Conservation (phyloP, 1,140 invertebrate genomes). For the Megalopta genalis region DNA sequence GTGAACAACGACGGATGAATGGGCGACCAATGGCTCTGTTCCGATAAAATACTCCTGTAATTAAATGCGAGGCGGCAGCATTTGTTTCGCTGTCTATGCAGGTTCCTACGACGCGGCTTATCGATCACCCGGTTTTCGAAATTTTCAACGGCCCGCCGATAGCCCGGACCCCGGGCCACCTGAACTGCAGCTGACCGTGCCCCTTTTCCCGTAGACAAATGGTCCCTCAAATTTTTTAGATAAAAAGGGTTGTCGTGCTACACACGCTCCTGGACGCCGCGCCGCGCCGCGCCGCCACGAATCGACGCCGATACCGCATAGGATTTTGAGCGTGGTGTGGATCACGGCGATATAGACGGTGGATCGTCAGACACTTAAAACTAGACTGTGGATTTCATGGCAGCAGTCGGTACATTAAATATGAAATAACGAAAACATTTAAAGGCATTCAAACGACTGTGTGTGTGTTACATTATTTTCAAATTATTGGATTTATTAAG, state of each 20-base stretch:
- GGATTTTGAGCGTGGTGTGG: too few relatives aligned
- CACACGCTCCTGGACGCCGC: not conserved
- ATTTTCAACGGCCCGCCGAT: constrained; percentile 48
- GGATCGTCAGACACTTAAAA: too few relatives aligned
- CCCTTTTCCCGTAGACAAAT: constrained; percentile 14
- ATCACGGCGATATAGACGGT: too few relatives aligned
- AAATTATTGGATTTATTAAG: too few relatives aligned
- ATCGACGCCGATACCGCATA: too few relatives aligned
- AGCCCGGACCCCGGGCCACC: not conserved
- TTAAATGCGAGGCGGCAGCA: constrained; percentile 77
- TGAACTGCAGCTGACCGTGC: not conserved
- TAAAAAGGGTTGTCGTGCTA: constrained; percentile 10
- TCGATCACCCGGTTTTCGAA: constrained; percentile 56
- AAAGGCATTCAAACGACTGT: too few relatives aligned
- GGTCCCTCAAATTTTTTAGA: constrained; percentile 16
- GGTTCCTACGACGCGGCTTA: constrained; percentile 51
- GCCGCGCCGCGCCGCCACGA: too few relatives aligned
- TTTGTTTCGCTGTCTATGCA: constrained; percentile 73
- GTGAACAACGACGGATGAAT: constrained; percentile 58
- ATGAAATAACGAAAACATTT: too few relatives aligned
- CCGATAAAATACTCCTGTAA: constrained; percentile 80
- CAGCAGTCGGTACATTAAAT: too few relatives aligned
- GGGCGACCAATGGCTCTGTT: constrained; percentile 73
- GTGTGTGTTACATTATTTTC: too few relatives aligned
- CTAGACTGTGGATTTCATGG: too few relatives aligned